Evolutionary conservation across 1,140 invertebrate species (phyloP).

Genomic region (Metaphire vulgaris): DNA sequence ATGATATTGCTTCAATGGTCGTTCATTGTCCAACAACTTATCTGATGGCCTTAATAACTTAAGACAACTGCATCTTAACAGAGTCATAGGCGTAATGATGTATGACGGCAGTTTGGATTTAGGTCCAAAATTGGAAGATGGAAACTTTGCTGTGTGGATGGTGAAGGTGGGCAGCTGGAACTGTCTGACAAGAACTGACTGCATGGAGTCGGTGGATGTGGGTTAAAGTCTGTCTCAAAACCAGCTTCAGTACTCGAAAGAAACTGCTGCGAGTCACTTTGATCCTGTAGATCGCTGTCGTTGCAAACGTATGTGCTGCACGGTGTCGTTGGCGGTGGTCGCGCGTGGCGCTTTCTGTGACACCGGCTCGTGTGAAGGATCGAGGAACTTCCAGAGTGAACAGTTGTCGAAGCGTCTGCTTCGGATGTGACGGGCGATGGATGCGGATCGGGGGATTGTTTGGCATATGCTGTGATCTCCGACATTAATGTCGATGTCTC

Average conservation of each 20-base stretch:
- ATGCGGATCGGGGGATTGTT: conserved; percentile 77
- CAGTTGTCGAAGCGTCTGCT: background rate
- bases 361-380: background rate
- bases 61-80: too few species aligned
- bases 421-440: conserved; percentile 70
- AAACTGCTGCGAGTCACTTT: conserved; percentile 30
- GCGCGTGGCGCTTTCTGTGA: conserved; percentile 58
- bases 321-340: conserved; percentile 67
- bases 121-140: background rate
- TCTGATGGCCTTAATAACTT: too few species aligned
- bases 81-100: too few species aligned
- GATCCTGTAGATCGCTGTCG: conserved; percentile 56
- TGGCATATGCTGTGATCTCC: conserved; percentile 59
- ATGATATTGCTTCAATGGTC: too few species aligned
- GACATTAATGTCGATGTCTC: background rate
- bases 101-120: too few species aligned
- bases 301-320: conserved; percentile 89
- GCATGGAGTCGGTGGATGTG: conserved; percentile 75
- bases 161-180: conserved; percentile 67
- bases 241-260: conserved; percentile 59
- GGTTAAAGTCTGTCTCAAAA: conserved; percentile 58
- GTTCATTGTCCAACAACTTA: too few species aligned
- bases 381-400: background rate
- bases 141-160: conserved; percentile 63
- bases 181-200: conserved; percentile 61